These are phyloP conservation scores for Origma solitaria DNA, from an alignment of 2,113 vertebrate species.

Conservation along the genomic window DNA sequence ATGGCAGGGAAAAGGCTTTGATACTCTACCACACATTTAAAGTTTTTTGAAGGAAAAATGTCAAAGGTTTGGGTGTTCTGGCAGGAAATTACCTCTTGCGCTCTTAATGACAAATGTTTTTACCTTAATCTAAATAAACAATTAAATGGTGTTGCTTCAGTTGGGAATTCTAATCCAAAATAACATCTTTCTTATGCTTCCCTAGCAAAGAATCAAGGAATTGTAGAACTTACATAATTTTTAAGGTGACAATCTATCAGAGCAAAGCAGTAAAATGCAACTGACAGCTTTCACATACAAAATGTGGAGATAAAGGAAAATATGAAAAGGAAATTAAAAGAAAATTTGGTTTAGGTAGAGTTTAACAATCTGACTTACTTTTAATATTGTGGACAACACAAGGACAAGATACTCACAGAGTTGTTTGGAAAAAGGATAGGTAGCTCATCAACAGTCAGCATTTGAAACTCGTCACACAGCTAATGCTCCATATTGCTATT, in stretches of 20 bases:
- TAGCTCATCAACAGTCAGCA: background rate
- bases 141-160: slow-evolving; percentile 76
- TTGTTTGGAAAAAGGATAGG: background rate
- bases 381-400: background rate
- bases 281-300: background rate
- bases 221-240: background rate
- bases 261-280: background rate
- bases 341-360: background rate
- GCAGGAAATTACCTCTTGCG: slow-evolving; percentile 70
- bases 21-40: slow-evolving; percentile 63
- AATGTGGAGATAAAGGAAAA: background rate
- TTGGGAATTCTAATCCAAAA: slow-evolving; percentile 66
- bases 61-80: slow-evolving; percentile 76
- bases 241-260: background rate
- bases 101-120: slow-evolving; percentile 70
- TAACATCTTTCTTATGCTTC: slow-evolving; percentile 52
- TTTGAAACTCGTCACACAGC: background rate
- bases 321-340: background rate
- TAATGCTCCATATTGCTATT: background rate
- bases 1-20: slow-evolving; percentile 71
- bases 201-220: background rate
- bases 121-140: slow-evolving; percentile 81
- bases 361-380: background rate
- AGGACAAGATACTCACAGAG: background rate
- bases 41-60: slow-evolving; percentile 77